Evolutionary conservation across 2,113 vertebrate species (phyloP).

Genomic region (Carollia perspicillata): DNA sequence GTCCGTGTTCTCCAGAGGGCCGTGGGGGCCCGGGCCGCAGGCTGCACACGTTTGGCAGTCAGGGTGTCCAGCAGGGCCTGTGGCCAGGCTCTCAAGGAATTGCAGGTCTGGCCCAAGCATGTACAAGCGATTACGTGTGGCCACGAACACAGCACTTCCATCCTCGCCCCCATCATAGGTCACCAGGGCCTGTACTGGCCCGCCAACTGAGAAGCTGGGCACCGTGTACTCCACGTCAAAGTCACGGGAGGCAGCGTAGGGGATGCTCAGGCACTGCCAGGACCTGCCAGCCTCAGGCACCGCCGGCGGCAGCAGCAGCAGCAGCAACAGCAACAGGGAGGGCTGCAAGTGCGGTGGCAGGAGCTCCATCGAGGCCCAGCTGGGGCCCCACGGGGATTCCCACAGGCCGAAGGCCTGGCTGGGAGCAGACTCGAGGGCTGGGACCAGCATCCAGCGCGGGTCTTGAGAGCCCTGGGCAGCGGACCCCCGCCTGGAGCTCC

Average conservation of each 20-base stretch:
- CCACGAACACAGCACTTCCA: slow-evolving; percentile 81
- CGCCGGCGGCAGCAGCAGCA: not conserved
- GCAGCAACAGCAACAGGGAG: not conserved
- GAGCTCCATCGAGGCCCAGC: slow-evolving; percentile 18
- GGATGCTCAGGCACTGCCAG: slow-evolving; percentile 82
- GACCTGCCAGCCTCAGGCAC: not conserved
- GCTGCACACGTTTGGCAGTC: slow-evolving; percentile 85
- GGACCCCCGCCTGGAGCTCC: not conserved
- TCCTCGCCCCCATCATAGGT: rapidly evolving
- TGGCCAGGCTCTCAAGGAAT: slow-evolving; percentile 80
- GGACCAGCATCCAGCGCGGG: not conserved
- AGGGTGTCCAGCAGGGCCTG: slow-evolving; percentile 87
- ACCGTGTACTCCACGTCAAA: slow-evolving; percentile 87
- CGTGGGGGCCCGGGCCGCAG: slow-evolving; percentile 66
- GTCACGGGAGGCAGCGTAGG: slow-evolving; percentile 81
- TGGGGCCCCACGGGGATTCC: not conserved
- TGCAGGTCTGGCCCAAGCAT: slow-evolving; percentile 79
- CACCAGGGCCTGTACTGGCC: slow-evolving; percentile 88
- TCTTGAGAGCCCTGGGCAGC: not conserved
- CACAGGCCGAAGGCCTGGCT: not conserved
- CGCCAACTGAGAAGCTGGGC: slow-evolving; percentile 82
- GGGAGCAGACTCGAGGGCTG: not conserved
- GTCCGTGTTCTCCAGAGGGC: slow-evolving; percentile 82
- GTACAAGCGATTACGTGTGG: slow-evolving; percentile 89
- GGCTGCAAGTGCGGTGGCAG: not conserved